These are phyloP conservation scores for Apis florea DNA, from an alignment of 1,140 invertebrate species.

Conservation along the genomic window DNA sequence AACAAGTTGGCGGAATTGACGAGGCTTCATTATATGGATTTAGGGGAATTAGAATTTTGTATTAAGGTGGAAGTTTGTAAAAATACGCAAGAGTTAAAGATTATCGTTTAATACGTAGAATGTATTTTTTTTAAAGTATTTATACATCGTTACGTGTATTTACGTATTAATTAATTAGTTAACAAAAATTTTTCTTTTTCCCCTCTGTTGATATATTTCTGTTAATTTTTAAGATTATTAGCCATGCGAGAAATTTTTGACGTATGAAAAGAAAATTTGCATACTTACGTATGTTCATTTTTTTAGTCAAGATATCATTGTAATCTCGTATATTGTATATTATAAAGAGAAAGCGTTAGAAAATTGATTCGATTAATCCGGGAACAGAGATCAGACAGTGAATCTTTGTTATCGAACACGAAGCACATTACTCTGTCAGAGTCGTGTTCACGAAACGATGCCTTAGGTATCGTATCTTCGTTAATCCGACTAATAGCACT, in stretches of 20 bases:
- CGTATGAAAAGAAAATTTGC: too few relatives aligned
- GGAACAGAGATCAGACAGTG: neutral
- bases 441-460: neutral
- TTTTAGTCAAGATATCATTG: too few relatives aligned
- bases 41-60: neutral
- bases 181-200: too few relatives aligned
- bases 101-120: too few relatives aligned
- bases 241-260: too few relatives aligned
- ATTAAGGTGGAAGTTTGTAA: neutral
- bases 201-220: too few relatives aligned
- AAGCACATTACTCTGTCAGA: slow-evolving; percentile 3
- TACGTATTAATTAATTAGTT: too few relatives aligned
- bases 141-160: too few relatives aligned
- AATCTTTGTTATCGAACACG: slow-evolving; percentile 24
- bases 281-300: too few relatives aligned
- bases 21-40: neutral
- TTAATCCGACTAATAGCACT: slow-evolving; percentile 38
- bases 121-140: too few relatives aligned
- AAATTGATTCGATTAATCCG: slow-evolving; percentile 11
- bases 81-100: neutral
- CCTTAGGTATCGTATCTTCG: slow-evolving; percentile 28
- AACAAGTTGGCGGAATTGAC: neutral
- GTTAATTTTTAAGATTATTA: too few relatives aligned
- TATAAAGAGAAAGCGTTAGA: neutral
- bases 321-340: neutral